These are phyloP conservation scores for Anisognathus igniventris DNA, from an alignment of 2,797 vertebrate species.

Conservation along the genomic window DNA sequence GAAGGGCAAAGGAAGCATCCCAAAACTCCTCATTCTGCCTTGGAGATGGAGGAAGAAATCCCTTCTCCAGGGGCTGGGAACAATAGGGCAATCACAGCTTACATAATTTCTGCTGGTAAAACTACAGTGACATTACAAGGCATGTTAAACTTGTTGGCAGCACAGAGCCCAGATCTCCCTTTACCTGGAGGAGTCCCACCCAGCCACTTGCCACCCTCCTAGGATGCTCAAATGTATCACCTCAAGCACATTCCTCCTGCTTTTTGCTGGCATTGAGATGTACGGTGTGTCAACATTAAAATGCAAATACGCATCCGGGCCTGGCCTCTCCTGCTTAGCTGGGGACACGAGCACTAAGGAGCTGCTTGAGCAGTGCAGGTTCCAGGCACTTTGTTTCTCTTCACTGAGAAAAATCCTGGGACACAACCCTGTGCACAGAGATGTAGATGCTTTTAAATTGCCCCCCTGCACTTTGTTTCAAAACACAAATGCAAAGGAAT, in stretches of 20 bases:
- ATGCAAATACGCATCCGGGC: background rate
- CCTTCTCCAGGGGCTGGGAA: background rate
- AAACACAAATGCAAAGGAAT: background rate
- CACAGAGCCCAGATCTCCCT: background rate
- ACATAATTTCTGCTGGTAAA: slow-evolving; percentile 13
- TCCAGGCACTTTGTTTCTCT: background rate
- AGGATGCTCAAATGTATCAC: slow-evolving; percentile 24
- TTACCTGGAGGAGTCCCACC: background rate
- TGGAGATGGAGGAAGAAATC: background rate
- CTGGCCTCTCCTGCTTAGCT: background rate
- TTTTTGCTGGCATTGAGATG: background rate
- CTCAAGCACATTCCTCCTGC: background rate
- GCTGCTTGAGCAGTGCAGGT: background rate
- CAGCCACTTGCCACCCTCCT: background rate
- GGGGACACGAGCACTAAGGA: background rate
- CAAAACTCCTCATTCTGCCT: background rate
- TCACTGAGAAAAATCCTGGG: background rate
- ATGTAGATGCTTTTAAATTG: background rate
- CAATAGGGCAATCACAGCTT: background rate
- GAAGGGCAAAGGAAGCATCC: background rate
- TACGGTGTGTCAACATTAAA: background rate
- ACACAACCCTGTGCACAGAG: background rate
- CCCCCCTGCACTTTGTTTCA: background rate
- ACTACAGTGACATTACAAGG: slow-evolving; percentile 7
- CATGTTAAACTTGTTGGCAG: slow-evolving; percentile 29